Conservation (phyloP, 1,140 invertebrate species). For the Leptopilina clavipes region DNA sequence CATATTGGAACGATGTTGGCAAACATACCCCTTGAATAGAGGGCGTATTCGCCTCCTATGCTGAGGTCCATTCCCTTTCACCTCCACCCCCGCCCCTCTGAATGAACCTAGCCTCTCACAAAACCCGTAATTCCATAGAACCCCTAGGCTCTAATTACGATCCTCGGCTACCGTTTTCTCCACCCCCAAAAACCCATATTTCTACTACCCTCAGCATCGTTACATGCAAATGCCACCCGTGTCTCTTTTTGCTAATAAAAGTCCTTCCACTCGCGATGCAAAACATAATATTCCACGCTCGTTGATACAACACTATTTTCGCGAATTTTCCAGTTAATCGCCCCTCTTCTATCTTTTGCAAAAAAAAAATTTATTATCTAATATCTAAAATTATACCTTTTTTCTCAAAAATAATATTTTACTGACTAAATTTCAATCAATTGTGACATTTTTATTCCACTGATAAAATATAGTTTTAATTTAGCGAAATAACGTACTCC, state of each 20-base stretch:
- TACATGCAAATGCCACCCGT: conserved; percentile 74
- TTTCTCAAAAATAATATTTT: too few species aligned
- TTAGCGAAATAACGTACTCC: too few species aligned
- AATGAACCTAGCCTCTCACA: conserved; percentile 43
- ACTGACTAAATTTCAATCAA: too few species aligned
- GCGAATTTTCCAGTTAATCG: conserved; percentile 1
- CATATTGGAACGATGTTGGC: conserved; percentile 69
- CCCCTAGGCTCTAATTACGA: conserved; percentile 73
- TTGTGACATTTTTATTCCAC: too few species aligned
- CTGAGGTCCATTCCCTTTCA: conserved; percentile 39
- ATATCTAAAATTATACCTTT: too few species aligned
- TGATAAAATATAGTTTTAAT: too few species aligned
- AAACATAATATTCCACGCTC: conserved; percentile 24
- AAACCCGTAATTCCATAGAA: conserved; percentile 55
- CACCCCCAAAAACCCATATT: conserved; percentile 52
- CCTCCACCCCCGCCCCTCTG: conserved; percentile 17
- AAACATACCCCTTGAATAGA: conserved; percentile 55
- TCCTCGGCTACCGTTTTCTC: conserved; percentile 56
- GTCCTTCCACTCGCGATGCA: conserved; percentile 54
- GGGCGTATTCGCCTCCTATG: conserved; percentile 46
- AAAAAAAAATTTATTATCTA: background rate
- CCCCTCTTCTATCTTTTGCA: too few species aligned
- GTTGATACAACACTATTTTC: background rate
- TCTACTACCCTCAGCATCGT: conserved; percentile 62
- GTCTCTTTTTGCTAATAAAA: conserved; percentile 70